Percentiles rank a stretch among this genome's conserved stretches.
Conservation (phyloP, 2,888 invertebrate species). For the Stenodema calcarata region DNA sequence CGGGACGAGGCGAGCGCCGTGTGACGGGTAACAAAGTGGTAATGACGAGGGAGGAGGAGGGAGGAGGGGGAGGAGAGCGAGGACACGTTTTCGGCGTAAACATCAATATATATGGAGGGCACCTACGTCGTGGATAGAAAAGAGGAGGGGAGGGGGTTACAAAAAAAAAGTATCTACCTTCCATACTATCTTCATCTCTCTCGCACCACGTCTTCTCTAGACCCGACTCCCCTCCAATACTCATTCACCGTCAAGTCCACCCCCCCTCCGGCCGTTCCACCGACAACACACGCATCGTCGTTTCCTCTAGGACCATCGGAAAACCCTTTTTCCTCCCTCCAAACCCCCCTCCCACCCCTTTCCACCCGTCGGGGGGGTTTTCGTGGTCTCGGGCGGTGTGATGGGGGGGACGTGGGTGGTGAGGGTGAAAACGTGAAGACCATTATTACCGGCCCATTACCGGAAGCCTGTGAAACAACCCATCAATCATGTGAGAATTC, state of each 20-base stretch:
- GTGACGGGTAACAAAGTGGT: background rate
- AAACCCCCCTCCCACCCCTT: background rate
- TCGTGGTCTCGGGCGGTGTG: background rate
- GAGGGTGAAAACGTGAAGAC: slow-evolving; percentile 3
- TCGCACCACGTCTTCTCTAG: background rate
- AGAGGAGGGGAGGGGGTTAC: too few relatives aligned
- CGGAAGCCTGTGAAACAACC: slow-evolving; percentile 36
- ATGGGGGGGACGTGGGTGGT: background rate
- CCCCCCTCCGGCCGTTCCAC: background rate
- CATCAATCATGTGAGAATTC: slow-evolving; percentile 45
- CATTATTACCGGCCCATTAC: slow-evolving; percentile 48
- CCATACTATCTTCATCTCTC: slow-evolving; percentile 12
- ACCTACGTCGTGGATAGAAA: background rate
- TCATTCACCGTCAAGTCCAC: background rate
- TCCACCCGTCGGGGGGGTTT: background rate
- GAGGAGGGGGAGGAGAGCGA: background rate
- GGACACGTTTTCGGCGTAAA: slow-evolving; percentile 1
- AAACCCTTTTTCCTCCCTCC: background rate
- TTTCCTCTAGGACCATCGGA: background rate
- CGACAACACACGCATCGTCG: background rate
- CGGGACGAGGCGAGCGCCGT: background rate
- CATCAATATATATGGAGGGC: slow-evolving; percentile 9
- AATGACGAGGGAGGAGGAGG: background rate
- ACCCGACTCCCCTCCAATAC: background rate
- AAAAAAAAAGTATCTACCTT: background rate